Percentiles rank a stretch among this genome's conserved stretches.
Evolutionary conservation across 2,888 invertebrate genomes (phyloP).

Genomic region (Lycocerus yunnanus): DNA sequence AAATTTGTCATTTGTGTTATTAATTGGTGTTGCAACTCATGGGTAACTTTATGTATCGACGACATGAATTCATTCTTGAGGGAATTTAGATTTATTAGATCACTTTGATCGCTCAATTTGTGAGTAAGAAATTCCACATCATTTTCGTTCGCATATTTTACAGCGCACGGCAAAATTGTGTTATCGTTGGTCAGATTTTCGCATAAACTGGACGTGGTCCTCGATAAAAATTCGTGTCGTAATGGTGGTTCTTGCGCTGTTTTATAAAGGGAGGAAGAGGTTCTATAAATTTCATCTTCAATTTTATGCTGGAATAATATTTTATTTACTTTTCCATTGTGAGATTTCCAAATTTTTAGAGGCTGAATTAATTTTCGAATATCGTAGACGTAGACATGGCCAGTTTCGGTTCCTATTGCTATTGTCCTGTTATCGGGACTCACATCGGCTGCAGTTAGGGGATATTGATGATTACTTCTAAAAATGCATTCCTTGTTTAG

Average conservation of each 20-base stretch:
- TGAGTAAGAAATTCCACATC: not conserved
- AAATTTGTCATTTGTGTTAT: constrained; percentile 44
- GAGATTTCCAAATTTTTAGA: constrained; percentile 35
- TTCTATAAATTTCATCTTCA: not conserved
- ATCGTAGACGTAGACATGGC: constrained; percentile 46
- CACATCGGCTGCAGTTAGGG: constrained; percentile 44
- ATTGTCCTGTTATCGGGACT: constrained; percentile 42
- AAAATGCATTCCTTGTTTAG: constrained; percentile 38
- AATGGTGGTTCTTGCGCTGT: no score
- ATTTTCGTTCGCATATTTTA: not conserved
- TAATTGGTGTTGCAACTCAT: constrained; percentile 42
- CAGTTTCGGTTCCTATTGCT: constrained; percentile 45
- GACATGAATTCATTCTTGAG: constrained; percentile 17
- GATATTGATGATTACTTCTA: constrained; percentile 43
- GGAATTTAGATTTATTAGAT: constrained; percentile 3
- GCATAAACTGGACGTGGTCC: not conserved
- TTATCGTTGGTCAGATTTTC: not conserved
- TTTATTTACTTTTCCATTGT: constrained; percentile 27
- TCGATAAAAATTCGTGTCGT: not conserved
- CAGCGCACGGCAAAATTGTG: not conserved
- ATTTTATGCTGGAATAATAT: constrained; percentile 10
- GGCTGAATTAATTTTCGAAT: constrained; percentile 43
- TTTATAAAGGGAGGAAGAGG: not conserved
- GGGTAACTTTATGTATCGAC: constrained; percentile 34
- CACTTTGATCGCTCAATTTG: not conserved